Evolutionary conservation across 2,888 invertebrate species (phyloP), one percentile per base, ranked within the genome.

Genomic region (Cheilosia urbana): DNA sequence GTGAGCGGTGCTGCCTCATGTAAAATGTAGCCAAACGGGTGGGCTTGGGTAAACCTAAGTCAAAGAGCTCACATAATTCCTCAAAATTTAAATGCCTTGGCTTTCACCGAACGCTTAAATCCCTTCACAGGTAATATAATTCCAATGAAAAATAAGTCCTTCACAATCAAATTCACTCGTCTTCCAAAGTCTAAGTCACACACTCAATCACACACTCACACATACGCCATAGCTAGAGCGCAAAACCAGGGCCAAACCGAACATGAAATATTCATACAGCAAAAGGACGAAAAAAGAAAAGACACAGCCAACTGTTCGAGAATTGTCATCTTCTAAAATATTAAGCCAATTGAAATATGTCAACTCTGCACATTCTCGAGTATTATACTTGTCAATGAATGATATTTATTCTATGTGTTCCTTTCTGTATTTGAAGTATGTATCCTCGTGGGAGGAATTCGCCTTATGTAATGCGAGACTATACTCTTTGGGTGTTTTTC

Each of bases 271-370:
- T 78, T 78, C 69, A 78, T 77, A 69, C 62, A 11, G 42, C 51
- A 55, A 69, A 69, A 69, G 47, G 47, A 62, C 42, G 68, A 69
- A 30, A 15, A 40, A 63, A 75, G 37, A 34, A n/a, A 53, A 24
- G n/a, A 37, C 19, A n/a, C 24, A 51, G 1, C 27, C 27, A 30
- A 71, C 62, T 63, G 69, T 45, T 78, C 69, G 60, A 55, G 68
- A 68, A 68, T 73, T 79, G 79, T 79, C 80, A 68, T 80, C 66
- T 53, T 68, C 68, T 73, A 68, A 81, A 66, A 76, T 81, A 81
- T 81, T 76, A 75, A 81, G 71, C 69, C 76, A 81, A 81, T 81
- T 81, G 76, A 81, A 65, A 81, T 68, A 68, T 80, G 75, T 68
- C 75, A 81, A 75, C 69, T 81, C 81, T 65, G 76, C 76, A 81